These are phyloP conservation scores for Apis florea DNA, from an alignment of 1,140 invertebrate genomes.

Conservation along the genomic window DNA sequence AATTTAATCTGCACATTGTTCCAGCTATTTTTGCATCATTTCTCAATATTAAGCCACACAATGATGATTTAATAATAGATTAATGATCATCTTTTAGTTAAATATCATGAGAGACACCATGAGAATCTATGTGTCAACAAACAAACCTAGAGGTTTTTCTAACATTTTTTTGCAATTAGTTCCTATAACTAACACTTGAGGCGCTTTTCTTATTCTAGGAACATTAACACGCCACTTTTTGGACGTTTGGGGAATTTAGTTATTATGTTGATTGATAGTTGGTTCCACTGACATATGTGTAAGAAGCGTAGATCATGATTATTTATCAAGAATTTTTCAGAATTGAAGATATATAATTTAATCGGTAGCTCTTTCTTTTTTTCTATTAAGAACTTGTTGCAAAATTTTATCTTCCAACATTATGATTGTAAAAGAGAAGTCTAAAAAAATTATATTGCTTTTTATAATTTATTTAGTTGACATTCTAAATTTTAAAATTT, in stretches of 20 bases:
- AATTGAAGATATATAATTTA: not conserved
- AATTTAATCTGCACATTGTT: slow-evolving; percentile 51
- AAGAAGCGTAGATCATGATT: not conserved
- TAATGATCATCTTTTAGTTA: not conserved
- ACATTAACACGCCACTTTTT: not conserved
- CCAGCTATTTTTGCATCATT: slow-evolving; percentile 12
- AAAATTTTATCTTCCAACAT: too few species aligned
- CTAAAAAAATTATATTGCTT: not conserved
- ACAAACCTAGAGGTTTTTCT: not conserved
- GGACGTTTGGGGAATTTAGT: not conserved
- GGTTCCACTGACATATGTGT: too few species aligned
- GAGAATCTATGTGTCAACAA: not conserved
- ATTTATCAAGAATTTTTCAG: not conserved
- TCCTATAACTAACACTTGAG: not conserved
- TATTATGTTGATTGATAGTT: not conserved
- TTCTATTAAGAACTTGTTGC: not conserved
- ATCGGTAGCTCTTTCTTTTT: not conserved
- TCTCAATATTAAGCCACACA: slow-evolving; percentile 12
- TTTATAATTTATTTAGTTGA: not conserved
- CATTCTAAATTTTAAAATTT: not conserved
- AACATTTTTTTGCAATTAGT: slow-evolving; percentile 5
- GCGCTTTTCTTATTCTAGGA: not conserved
- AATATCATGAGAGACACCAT: not conserved
- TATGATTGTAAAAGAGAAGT: not conserved
- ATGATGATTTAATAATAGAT: slow-evolving; percentile 31